A percentile compares a stretch with the other conserved stretches of the same genome.
These are phyloP conservation scores for Ormyrus nitidulus DNA, from an alignment of 2,888 invertebrate genomes.

Conservation along the genomic window DNA sequence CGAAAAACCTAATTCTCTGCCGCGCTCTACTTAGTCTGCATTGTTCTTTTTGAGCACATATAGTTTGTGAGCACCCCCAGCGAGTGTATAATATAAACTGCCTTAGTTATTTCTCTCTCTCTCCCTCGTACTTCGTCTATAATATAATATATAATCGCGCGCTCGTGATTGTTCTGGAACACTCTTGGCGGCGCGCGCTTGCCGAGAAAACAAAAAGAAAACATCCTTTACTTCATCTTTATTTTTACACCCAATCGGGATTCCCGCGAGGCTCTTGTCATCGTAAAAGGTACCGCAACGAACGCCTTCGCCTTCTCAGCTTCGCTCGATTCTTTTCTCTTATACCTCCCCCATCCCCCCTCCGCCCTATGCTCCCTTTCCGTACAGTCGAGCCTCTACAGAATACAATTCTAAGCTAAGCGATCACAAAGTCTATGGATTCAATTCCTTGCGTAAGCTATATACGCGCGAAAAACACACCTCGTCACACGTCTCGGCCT, in stretches of 20 bases:
- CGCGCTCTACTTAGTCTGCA: too few relatives aligned
- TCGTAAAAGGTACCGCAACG: neutral
- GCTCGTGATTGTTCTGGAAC: slow-evolving; percentile 29
- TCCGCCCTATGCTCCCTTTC: neutral
- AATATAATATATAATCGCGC: slow-evolving; percentile 15
- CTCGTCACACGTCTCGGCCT: neutral
- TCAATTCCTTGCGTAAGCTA: slow-evolving; percentile 58
- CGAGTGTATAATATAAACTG: neutral
- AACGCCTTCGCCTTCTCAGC: neutral
- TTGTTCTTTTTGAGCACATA: too few relatives aligned
- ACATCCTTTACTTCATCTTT: neutral
- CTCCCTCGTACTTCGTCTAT: neutral
- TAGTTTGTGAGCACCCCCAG: slow-evolving; percentile 33
- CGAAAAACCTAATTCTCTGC: too few relatives aligned
- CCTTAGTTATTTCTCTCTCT: neutral
- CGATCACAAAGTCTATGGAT: slow-evolving; percentile 55
- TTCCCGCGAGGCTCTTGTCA: neutral
- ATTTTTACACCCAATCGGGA: slow-evolving; percentile 3
- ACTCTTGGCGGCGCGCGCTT: neutral
- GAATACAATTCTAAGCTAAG: slow-evolving; percentile 50
- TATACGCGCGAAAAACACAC: slow-evolving; percentile 44
- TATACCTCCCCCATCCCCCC: neutral
- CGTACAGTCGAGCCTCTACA: slow-evolving; percentile 34
- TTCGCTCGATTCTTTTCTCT: neutral
- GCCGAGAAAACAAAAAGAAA: neutral